Evolutionary conservation across 2,113 vertebrate species (phyloP), one percentile per base, ranked within the genome.

Genomic region (Cynocephalus volans): DNA sequence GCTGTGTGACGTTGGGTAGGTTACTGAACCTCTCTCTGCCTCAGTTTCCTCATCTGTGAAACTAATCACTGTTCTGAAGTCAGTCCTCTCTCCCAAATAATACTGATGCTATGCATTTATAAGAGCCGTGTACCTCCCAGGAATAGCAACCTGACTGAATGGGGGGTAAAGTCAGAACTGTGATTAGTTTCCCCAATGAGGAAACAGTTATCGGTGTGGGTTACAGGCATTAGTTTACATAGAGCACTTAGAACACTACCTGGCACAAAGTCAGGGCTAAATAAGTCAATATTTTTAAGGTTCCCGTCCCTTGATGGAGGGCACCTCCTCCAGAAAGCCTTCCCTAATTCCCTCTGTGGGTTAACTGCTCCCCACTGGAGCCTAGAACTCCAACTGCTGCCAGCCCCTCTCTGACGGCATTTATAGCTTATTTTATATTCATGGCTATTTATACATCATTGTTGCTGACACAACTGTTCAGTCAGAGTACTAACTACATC

Each of bases 251-350:
- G 72, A 84, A 75, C 8, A 45, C n/a, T 28, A 6, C 41, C 8
- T 28, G 18, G 80, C 45, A 82, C 18, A 28, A 41, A 87, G 69
- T 23, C n/a, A 64, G 70, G 58, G 14, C 26, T 36, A 41, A 84
- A 12, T 24, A 54, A 64, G 48, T 18, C 18, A 31, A 36, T 19
- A 21, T 17, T 56, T 36, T 2, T 18, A 65, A 84, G 62, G 19
- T n/a, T 54, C 77, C 75, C 2, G 24, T 12, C 3, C 7, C 26
- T 60, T 18, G 54, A 15, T 23, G 11, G 72, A 85, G 72, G 15
- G 31, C 13, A n/a, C 64, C 73, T 60, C n/a, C 33, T 88, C 85
- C 54, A 60, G 48, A 90, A 92, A 88, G 80, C 67, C 87, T 65
- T 90, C 73, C 56, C 18, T 48, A 52, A 90, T 36, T 41, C 75